Conservation (phyloP, 2,797 vertebrate species). For the Oreonectes daqikongensis region DNA sequence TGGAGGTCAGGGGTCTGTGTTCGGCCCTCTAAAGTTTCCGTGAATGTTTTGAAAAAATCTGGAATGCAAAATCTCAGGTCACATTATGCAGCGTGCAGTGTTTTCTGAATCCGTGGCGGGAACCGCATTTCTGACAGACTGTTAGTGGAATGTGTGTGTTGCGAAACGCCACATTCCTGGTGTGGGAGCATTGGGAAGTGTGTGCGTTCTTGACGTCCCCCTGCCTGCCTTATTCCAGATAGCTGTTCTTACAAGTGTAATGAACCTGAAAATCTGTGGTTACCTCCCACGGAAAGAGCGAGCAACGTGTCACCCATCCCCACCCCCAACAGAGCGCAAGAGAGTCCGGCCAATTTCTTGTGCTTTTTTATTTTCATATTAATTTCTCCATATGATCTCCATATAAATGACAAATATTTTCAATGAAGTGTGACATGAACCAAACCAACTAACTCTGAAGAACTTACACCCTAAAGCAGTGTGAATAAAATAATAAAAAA, state of each 20-base stretch:
- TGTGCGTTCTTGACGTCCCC: conserved; percentile 43
- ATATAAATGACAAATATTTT: too few species aligned
- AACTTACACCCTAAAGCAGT: too few species aligned
- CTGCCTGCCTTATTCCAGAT: conserved; percentile 33
- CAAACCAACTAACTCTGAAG: too few species aligned
- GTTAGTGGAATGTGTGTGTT: conserved; percentile 43
- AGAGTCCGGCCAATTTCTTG: not conserved
- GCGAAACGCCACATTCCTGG: conserved; percentile 49
- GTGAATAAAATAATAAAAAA: not conserved
- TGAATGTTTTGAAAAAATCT: conserved; percentile 17
- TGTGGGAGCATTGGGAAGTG: conserved; percentile 48
- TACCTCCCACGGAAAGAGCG: not conserved
- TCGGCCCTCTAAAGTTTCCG: not conserved
- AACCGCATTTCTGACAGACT: conserved; percentile 25
- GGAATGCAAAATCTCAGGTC: conserved; percentile 54
- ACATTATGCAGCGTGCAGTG: conserved; percentile 8
- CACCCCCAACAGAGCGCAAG: not conserved
- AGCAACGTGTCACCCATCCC: not conserved
- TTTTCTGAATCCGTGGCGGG: conserved; percentile 35
- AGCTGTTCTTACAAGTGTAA: not conserved
- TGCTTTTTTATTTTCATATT: not conserved
- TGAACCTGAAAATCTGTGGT: conserved; percentile 8
- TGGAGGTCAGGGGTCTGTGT: conserved; percentile 11
- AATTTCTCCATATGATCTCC: too few species aligned
- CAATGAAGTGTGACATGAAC: too few species aligned